Percentiles rank a stretch among this genome's conserved stretches.
Evolutionary conservation across 2,113 vertebrate species (phyloP).

Genomic region (Tautogolabrus adspersus): DNA sequence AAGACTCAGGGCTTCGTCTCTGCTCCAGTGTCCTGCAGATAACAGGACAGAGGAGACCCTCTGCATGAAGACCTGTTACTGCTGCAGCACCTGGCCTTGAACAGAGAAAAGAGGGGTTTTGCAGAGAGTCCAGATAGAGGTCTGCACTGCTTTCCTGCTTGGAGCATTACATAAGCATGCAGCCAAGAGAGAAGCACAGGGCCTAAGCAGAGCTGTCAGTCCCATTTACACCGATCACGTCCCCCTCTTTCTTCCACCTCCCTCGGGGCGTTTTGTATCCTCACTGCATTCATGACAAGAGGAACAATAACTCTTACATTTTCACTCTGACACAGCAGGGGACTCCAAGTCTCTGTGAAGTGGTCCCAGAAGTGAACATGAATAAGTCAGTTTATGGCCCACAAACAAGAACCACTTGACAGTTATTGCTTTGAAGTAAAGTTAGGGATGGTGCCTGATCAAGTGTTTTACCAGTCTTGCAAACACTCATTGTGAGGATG

Average conservation of each 20-base stretch:
- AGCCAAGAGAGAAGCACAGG: slow-evolving; percentile 24
- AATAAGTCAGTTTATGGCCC: slow-evolving; percentile 23
- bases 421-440: neutral
- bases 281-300: slow-evolving; percentile 24
- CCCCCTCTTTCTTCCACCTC: slow-evolving; percentile 10
- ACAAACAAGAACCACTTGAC: slow-evolving; percentile 26
- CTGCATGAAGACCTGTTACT: neutral
- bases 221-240: slow-evolving; percentile 52
- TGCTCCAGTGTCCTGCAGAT: slow-evolving; percentile 16
- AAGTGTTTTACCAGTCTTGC: neutral
- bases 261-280: slow-evolving; percentile 29
- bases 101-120: neutral
- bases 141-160: slow-evolving; percentile 13
- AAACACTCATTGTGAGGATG: neutral
- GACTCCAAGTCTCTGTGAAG: neutral
- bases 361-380: neutral
- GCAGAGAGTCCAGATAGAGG: slow-evolving; percentile 1
- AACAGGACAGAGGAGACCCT: neutral
- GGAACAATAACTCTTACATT: slow-evolving; percentile 11
- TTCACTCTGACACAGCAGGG: neutral
- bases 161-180: slow-evolving; percentile 58
- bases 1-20: slow-evolving; percentile 1
- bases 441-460: neutral
- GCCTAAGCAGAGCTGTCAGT: slow-evolving; percentile 60
- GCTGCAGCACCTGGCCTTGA: slow-evolving; percentile 3